Base-by-base conservation (phyloP, 92 coral and sea anemone genomes). In the Porites divaricata region DNA sequence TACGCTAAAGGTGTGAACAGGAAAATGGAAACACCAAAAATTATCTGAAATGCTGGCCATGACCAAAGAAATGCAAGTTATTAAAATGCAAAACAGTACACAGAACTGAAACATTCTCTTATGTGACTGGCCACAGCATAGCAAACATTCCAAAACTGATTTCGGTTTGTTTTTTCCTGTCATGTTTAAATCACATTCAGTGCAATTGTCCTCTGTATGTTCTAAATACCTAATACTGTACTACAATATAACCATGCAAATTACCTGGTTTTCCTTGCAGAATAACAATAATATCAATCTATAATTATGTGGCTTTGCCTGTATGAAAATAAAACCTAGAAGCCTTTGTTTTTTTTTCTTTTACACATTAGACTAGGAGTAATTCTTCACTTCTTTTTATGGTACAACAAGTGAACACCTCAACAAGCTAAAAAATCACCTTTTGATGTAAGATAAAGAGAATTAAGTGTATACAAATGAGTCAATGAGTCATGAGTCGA, bases 231-330 rank as follows among this genome's bases (percentile, higher is more conserved):
- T 68, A 69, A 69, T 80, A 35, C 45, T 35, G 45, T 35, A 45
- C 19, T 63, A 67, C 50, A 52, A 21, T 24, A 78, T 66, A 79
- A 52, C 64, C 75, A 50, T 67, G 83, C 53, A 13, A 48, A 69
- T 80, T 17, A 54, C 41, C 82, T 69, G 17, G 54, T 69, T 80
- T n/a, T 16, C 23, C 48, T 45, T 35, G 70, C 51, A 13, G 22
- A 61, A 51, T 70, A 56, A 22, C 59, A 45, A 61, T 57, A 70
- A 56, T 56, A 50, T 79, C 22, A 52, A 25, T 71, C 74, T 67
- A 23, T 70, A n/a, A n/a, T n/a, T n/a, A 19, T 71, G 79, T 17
- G 86, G 86, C 86, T 82, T 82, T 72, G 86, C 86, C 71, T 72
- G 63, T 72, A 72, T 9, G 70, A 71, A 71, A 82, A 71, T 63